phyloP scores from a whole-genome alignment of 2,888 invertebrate species.

The Dasysyrphus albostriatus region DNA sequence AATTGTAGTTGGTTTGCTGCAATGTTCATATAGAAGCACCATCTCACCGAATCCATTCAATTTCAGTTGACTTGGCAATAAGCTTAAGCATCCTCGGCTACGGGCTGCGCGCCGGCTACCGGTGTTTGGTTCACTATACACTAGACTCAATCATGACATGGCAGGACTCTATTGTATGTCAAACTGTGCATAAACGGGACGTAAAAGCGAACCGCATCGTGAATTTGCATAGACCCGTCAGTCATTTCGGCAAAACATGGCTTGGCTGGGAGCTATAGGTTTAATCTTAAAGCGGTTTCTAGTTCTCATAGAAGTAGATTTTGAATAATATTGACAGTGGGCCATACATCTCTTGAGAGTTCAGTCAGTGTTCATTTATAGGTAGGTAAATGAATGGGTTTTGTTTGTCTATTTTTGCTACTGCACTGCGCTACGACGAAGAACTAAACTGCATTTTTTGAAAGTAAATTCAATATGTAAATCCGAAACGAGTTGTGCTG shows the following conservation, averaged over 20 bases:
- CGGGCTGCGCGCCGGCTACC: constrained; percentile 43
- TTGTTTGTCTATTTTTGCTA: constrained; percentile 12
- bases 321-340: constrained; percentile 77
- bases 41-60: constrained; percentile 70
- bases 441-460: constrained; percentile 25
- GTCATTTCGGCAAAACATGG: constrained; percentile 65
- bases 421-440: neutral
- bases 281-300: constrained; percentile 50
- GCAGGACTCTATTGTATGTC: constrained; percentile 76
- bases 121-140: constrained; percentile 68
- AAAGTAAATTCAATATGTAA: constrained; percentile 31
- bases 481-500: constrained; percentile 2
- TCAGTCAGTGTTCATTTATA: constrained; percentile 34
- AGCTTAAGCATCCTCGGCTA: constrained; percentile 21
- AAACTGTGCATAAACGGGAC: constrained; percentile 72
- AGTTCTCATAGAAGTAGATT: constrained; percentile 73
- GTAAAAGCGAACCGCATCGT: constrained; percentile 74
- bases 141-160: constrained; percentile 76
- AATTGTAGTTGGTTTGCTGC: constrained; percentile 11
- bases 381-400: constrained; percentile 9
- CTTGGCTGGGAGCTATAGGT: constrained; percentile 32
- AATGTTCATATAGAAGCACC: constrained; percentile 45
- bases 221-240: constrained; percentile 76
- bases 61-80: constrained; percentile 62
- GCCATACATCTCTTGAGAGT: constrained; percentile 68